phyloP scores from a whole-genome alignment of 2,113 vertebrate genomes.

The Actenoides hombroni region DNA sequence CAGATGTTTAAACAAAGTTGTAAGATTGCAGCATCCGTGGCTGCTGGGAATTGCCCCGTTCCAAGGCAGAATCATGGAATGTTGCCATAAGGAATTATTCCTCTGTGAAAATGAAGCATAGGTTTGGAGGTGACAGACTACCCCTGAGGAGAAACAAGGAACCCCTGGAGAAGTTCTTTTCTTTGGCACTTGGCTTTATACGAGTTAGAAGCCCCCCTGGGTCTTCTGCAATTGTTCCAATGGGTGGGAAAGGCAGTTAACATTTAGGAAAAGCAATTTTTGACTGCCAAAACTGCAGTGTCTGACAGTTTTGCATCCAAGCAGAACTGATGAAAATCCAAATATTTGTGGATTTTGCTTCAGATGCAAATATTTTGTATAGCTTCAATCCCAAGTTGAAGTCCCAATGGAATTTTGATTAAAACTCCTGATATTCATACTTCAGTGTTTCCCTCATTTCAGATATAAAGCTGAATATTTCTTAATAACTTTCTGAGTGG shows the following conservation, averaged over 20 bases:
- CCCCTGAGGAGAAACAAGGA: slow-evolving; percentile 66
- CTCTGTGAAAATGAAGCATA: not conserved
- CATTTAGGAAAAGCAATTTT: slow-evolving; percentile 63
- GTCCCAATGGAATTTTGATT: slow-evolving; percentile 49
- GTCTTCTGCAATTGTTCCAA: slow-evolving; percentile 65
- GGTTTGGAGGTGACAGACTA: slow-evolving; percentile 62
- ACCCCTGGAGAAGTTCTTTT: slow-evolving; percentile 62
- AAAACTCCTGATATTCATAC: slow-evolving; percentile 37
- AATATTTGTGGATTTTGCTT: slow-evolving; percentile 66
- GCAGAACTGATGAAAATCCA: slow-evolving; percentile 69
- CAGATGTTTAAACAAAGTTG: slow-evolving; percentile 53
- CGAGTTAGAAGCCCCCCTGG: slow-evolving; percentile 43
- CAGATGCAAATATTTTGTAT: slow-evolving; percentile 61
- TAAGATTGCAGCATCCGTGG: not conserved
- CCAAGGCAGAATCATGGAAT: slow-evolving; percentile 33
- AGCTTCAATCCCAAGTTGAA: slow-evolving; percentile 18
- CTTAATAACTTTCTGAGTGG: slow-evolving; percentile 6
- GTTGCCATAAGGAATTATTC: slow-evolving; percentile 47
- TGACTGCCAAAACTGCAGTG: slow-evolving; percentile 63
- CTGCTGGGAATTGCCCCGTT: slow-evolving; percentile 33
- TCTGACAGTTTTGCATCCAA: slow-evolving; percentile 63
- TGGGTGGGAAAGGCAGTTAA: slow-evolving; percentile 68
- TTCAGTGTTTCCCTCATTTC: slow-evolving; percentile 41
- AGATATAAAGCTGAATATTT: slow-evolving; percentile 24
- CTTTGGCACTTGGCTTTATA: slow-evolving; percentile 43